A percentile compares a stretch with the other conserved stretches of the same genome.
phyloP scores from a whole-genome alignment of 2,797 vertebrate genomes.

The Helarctos malayanus region DNA sequence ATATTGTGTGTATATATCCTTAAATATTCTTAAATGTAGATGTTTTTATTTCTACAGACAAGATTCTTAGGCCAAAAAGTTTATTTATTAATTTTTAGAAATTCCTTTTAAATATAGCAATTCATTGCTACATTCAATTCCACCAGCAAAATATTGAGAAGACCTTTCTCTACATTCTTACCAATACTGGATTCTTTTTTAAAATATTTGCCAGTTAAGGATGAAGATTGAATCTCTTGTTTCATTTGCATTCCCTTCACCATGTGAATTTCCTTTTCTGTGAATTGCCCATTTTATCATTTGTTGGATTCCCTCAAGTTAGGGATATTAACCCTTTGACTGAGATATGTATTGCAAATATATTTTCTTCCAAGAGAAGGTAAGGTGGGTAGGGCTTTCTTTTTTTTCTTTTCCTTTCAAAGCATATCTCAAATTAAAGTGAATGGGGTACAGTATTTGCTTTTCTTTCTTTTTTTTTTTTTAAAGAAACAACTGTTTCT shows the following conservation, averaged over 20 bases:
- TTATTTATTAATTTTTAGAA: constrained; percentile 25
- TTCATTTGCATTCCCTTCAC: neutral
- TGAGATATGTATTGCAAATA: neutral
- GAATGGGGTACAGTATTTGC: neutral
- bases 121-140: neutral
- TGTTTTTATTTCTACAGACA: neutral
- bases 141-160: neutral
- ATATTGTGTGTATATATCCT: neutral
- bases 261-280: constrained; percentile 30
- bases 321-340: neutral
- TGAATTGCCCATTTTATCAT: neutral
- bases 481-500: constrained; percentile 29
- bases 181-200: neutral
- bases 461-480: neutral
- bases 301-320: neutral
- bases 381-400: neutral
- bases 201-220: neutral
- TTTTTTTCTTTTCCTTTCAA: neutral
- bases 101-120: neutral
- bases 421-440: constrained; percentile 20
- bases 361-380: constrained; percentile 47
- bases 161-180: neutral
- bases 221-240: neutral
- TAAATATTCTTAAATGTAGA: neutral
- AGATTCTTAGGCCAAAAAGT: neutral